Evolutionary conservation across 2,888 invertebrate genomes (phyloP).

Genomic region (Microchrysa polita): DNA sequence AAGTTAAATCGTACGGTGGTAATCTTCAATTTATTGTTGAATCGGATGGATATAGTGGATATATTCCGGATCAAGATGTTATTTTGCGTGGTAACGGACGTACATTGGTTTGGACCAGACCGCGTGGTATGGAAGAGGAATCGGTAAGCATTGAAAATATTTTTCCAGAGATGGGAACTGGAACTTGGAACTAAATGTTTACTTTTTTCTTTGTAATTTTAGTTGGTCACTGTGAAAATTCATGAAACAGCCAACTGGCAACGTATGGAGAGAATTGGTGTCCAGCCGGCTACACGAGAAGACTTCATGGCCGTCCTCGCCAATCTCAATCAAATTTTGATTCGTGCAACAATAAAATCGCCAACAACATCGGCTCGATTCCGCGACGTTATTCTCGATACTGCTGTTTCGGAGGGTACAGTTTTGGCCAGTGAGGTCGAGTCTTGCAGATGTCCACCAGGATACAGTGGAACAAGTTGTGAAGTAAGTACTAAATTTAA

Average conservation of each 20-base stretch:
- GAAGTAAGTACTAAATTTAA: conserved; percentile 66
- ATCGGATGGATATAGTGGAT: conserved; percentile 70
- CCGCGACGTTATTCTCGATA: conserved; percentile 87
- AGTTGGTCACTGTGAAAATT: conserved; percentile 68
- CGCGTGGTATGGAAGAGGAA: conserved; percentile 52
- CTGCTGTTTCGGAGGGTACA: conserved; percentile 70
- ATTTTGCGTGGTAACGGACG: conserved; percentile 82
- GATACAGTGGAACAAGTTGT: conserved; percentile 85
- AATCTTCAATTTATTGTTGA: conserved; percentile 77
- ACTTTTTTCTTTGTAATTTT: conserved; percentile 18
- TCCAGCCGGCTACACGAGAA: conserved; percentile 73
- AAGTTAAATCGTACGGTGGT: conserved; percentile 90
- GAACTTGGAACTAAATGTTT: too few relatives aligned
- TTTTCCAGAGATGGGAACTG: too few relatives aligned
- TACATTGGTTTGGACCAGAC: conserved; percentile 75
- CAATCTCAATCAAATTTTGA: conserved; percentile 82
- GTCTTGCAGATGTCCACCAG: conserved; percentile 83
- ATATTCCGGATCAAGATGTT: conserved; percentile 78
- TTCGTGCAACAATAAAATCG: conserved; percentile 80
- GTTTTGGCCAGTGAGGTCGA: conserved; percentile 82
- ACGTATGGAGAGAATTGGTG: conserved; percentile 66
- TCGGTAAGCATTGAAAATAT: conserved; percentile 46
- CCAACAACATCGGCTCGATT: conserved; percentile 68
- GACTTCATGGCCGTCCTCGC: conserved; percentile 87
- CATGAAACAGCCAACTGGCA: conserved; percentile 78